Evolutionary conservation across 2,888 invertebrate genomes (phyloP).

Genomic region (Ethmia dodecea): DNA sequence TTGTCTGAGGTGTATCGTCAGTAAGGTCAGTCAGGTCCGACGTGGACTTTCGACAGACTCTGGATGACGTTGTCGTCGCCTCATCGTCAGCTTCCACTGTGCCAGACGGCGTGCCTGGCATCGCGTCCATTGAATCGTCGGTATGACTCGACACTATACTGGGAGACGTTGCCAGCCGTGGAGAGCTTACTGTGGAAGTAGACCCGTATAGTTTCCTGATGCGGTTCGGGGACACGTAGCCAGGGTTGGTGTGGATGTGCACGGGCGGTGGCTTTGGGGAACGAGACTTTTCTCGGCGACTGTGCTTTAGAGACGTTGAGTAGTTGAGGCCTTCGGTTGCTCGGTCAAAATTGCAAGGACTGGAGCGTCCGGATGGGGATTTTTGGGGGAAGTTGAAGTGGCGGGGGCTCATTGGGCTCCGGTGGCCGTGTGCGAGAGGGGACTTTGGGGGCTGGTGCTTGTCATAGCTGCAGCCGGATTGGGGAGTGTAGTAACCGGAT

Average conservation of each 20-base stretch:
- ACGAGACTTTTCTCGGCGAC: constrained; percentile 58
- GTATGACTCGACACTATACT: constrained; percentile 72
- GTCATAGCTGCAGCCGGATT: constrained; percentile 70
- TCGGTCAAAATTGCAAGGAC: constrained; percentile 56
- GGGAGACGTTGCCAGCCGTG: constrained; percentile 59
- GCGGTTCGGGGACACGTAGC: constrained; percentile 75
- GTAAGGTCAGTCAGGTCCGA: constrained; percentile 84
- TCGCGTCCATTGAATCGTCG: constrained; percentile 61
- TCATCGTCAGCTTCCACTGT: constrained; percentile 63
- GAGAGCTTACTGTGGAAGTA: constrained; percentile 64
- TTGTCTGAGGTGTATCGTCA: constrained; percentile 76
- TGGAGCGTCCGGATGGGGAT: constrained; percentile 60
- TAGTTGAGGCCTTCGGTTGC: constrained; percentile 49
- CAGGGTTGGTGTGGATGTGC: constrained; percentile 79
- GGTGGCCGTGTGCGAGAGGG: constrained; percentile 72
- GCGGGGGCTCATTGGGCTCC: constrained; percentile 78
- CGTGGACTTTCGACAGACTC: constrained; percentile 84
- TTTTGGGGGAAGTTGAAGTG: constrained; percentile 78
- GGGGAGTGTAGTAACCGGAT: constrained; percentile 76
- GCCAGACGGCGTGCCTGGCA: constrained; percentile 61
- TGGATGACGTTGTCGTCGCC: constrained; percentile 60
- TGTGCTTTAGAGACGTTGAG: constrained; percentile 61
- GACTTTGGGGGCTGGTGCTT: constrained; percentile 67
- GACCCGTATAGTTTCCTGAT: constrained; percentile 61
- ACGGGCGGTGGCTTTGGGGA: constrained; percentile 73